Evolutionary conservation across 2,113 vertebrate species (phyloP), one percentile per base, ranked within the genome.

Genomic region (Paradisaea rubra): DNA sequence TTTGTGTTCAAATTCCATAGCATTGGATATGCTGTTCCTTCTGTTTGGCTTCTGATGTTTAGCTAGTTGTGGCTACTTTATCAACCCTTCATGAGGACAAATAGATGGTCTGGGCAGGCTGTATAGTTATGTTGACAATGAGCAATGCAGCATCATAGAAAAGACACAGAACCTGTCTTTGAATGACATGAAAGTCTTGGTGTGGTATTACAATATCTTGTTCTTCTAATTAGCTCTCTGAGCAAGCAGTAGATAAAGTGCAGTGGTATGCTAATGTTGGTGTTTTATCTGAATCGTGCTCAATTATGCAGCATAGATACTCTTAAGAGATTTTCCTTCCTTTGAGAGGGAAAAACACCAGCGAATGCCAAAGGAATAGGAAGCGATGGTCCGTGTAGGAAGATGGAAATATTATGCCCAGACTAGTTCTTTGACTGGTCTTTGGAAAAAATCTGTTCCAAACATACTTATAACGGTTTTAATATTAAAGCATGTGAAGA

Each of bases 161-260:
- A 91, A 80, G 42, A 33, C 31, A 66, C 7, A 59, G 59, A 61
- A 82, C 45, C 50, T 77, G 16, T 69, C 78, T 80, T 42, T 33
- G 23, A 76, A 35, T 69, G 27, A 19, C 2, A 2, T 69, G 31
- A 44, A 91, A 95, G 53, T 89, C 42, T 71, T 71, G 49, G 49
- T 65, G 35, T 76, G n/a, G 28, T 61, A 65, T 89, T 91, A 72
- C 22, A 52, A 4, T 69, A 74, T 41, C 22, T 11, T 21, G 31
- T 89, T 57, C 37, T 86, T 86, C 60, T 89, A 79, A 79, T 85
- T 64, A 59, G 59, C 30, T 88, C 24, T 71, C 74, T 59, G 88
- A 71, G 76, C 66, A 73, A 85, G 84, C 56, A 44, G 49, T 22
- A 44, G n/a, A 41, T 89, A 54, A 61, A 79, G 61, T 28, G 53